Evolutionary conservation across 2,113 vertebrate genomes (phyloP), one percentile per base, ranked within the genome.

Genomic region (Columbina picui): DNA sequence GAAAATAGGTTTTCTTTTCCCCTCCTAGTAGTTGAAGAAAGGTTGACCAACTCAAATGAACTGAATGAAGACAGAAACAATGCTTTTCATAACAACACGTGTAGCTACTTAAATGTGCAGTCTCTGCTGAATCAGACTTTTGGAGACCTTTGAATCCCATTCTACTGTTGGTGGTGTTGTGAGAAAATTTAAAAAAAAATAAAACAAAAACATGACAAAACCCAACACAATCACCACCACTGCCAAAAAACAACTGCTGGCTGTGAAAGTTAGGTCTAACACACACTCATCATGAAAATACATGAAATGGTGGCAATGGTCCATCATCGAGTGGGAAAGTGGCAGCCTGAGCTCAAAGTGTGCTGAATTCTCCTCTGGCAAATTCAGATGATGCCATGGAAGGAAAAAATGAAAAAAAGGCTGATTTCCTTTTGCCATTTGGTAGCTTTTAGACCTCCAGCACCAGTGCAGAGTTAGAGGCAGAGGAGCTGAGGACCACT

Each of bases 381-480:
- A 20, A 7, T 53, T 76, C 19, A 45, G 30, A n/a, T 60, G 14
- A 38, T 45, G 16, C 3, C 0, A 1, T 14, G 9, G 6, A 86
- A 55, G 4, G 43, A 19, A 4, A 9, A 45, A 45, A 45, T 19
- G 19, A 45, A 45, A 18, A 43, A 47, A 43, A 43, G 4, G 4
- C 29, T 50, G 15, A 39, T 57, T 47, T 49, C 27, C 25, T 91
- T 87, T 67, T n/a, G 16, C 16, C 36, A n/a, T 43, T 43, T 64
- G 43, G 26, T 43, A 64, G 36, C 0, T 0, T 49, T 75, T 32
- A 59, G 19, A 29, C 16, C 26, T 80, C 45, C 20, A 20, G 59
- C 13, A 67, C 10, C 73, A 59, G 32, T 19, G 21, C 3, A 26
- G 38, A 63, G 21, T 32, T 34, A 23, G 27, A 27, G 38, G 26